Evolutionary conservation across 2,113 vertebrate species (phyloP), one percentile per base, ranked within the genome.

Genomic region (Cyanistes caeruleus): DNA sequence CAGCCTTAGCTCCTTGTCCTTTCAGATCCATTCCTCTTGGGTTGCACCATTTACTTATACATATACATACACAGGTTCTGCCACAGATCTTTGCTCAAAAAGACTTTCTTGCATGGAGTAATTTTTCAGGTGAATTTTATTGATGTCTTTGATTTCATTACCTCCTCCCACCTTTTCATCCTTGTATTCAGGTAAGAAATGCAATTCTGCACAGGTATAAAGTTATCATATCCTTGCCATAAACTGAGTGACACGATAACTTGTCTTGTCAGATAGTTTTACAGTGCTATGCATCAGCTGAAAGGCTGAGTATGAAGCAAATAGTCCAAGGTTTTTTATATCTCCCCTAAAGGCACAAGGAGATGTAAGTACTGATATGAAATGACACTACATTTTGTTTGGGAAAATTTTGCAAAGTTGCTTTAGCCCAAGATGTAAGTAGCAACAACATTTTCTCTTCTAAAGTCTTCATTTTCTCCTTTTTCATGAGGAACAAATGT

Each of bases 371-470:
- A 41, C 85, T 96, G 84, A 96, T 95, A 44, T 9, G 72, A 96
- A 96, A 92, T 86, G 95, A 95, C 93, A 90, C 37, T 93, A 70
- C 15, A 52, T 93, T 93, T 93, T 83, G 67, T 80, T 95, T 86
- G 41, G 72, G 44, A 96, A 90, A 88, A 84, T 86, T 80, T 33
- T 81, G 19, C 20, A 21, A 60, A 14, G 13, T 51, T 69, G 21
- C 55, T 93, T 96, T 53, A 87, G 74, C 39, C 70, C 84, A 94
- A 63, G 46, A 96, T 5, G 5, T 63, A 93, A 93, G 78, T 7
- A 83, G 24, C 16, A 84, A 72, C 21, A 85, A 15, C 7, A 49
- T n/a, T 28, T 63, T 53, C 41, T 41, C 39, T 83, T 55, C 55
- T 44, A 85, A 76, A 77, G 22, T 65, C 55, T 87, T 73, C 9